A percentile compares a stretch with the other conserved stretches of the same genome.
These are phyloP conservation scores for Marisa cornuarietis DNA, from an alignment of 1,140 invertebrate genomes.

Conservation along the genomic window DNA sequence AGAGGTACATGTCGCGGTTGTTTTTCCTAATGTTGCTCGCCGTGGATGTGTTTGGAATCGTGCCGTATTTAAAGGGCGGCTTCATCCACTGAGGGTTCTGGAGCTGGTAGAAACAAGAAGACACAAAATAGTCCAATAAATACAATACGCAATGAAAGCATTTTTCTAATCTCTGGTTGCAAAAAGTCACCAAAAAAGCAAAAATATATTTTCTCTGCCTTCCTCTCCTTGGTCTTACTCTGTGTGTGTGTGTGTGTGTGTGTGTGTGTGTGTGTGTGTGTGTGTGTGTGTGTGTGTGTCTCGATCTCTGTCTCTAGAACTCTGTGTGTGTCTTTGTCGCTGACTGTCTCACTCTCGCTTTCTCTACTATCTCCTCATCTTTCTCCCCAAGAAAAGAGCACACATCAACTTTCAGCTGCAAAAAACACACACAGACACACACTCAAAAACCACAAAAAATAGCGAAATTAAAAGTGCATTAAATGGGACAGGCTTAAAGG, in stretches of 20 bases:
- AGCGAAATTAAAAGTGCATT: too few species aligned
- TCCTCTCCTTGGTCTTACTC: too few species aligned
- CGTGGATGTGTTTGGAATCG: conserved; percentile 94
- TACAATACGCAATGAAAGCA: not conserved
- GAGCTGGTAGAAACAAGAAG: conserved; percentile 69
- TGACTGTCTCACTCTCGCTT: not conserved
- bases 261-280: too few species aligned
- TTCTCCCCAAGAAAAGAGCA: not conserved
- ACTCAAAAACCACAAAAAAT: too few species aligned
- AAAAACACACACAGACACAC: too few species aligned
- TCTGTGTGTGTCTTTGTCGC: not conserved
- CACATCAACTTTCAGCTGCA: too few species aligned
- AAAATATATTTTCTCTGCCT: not conserved
- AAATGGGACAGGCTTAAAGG: too few species aligned
- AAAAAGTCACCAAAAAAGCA: too few species aligned
- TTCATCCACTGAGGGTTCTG: conserved; percentile 85
- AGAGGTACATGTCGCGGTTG: conserved; percentile 84
- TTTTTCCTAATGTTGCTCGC: conserved; percentile 90
- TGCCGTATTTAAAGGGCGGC: conserved; percentile 95
- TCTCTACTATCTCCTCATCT: not conserved
- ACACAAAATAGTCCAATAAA: not conserved
- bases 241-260: too few species aligned
- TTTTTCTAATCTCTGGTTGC: not conserved
- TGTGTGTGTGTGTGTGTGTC: too few species aligned
- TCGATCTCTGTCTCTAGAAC: too few species aligned